A percentile compares a stretch with the other conserved stretches of the same genome.
Evolutionary conservation across 2,888 invertebrate genomes (phyloP).

Genomic region (Trisateles emortualis): DNA sequence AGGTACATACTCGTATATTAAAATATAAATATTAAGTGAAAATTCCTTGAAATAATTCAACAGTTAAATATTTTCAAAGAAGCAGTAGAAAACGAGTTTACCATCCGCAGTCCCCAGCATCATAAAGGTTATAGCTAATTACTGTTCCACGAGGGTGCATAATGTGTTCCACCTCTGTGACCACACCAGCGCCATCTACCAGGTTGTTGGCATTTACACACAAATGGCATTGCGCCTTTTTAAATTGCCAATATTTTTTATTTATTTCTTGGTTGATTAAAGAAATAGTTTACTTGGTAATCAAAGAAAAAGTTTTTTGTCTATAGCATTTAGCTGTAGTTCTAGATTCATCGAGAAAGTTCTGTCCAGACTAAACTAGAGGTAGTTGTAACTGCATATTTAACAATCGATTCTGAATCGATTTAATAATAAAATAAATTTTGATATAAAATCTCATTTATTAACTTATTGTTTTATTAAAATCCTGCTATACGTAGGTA

Average conservation of each 20-base stretch:
- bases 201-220: constrained; percentile 61
- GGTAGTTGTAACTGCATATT: background rate
- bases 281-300: background rate
- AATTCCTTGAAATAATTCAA: background rate
- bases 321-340: too few species aligned
- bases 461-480: too few species aligned
- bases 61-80: constrained; percentile 17
- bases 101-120: constrained; percentile 25
- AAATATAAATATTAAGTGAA: background rate
- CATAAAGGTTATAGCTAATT: constrained; percentile 62
- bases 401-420: background rate
- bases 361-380: background rate
- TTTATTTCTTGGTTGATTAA: background rate
- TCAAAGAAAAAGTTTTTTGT: too few species aligned
- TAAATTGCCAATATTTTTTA: constrained; percentile 19
- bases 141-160: constrained; percentile 63
- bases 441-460: too few species aligned
- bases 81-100: constrained; percentile 25
- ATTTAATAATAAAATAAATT: background rate
- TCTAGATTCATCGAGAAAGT: background rate
- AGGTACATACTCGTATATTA: background rate
- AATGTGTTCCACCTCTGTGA: constrained; percentile 58
- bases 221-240: constrained; percentile 50
- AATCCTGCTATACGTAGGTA: too few species aligned
- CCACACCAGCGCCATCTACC: constrained; percentile 34